Conservation (phyloP, 2,888 invertebrate species). For the Villa cingulata region DNA sequence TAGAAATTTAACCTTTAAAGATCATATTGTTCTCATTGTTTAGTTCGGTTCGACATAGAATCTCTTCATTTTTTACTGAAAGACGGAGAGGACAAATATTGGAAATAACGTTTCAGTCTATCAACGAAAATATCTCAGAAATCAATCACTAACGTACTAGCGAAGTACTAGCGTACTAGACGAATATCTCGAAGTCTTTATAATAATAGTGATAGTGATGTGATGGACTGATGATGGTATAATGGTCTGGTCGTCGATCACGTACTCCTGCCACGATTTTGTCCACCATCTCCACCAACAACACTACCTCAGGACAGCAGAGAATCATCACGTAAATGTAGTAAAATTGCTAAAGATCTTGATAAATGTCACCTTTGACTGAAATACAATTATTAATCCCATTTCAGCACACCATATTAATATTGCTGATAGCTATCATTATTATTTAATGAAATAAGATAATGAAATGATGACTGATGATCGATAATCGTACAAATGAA, state of each 20-base stretch:
- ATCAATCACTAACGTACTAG: background rate
- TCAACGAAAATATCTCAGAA: background rate
- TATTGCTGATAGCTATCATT: background rate
- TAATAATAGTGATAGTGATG: background rate
- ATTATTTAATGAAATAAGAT: background rate
- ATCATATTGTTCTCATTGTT: too few relatives aligned
- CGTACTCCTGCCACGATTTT: background rate
- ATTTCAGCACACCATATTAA: background rate
- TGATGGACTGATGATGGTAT: too few relatives aligned
- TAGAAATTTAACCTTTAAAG: too few relatives aligned
- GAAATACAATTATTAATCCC: background rate
- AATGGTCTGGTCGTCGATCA: background rate
- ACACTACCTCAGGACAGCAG: conserved; percentile 25
- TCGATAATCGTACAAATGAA: background rate
- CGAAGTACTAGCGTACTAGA: background rate
- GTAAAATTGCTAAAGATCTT: conserved; percentile 5
- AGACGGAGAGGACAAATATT: background rate
- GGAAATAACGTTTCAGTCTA: background rate
- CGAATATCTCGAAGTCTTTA: background rate
- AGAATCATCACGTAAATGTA: conserved; percentile 1
- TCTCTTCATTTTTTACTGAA: background rate
- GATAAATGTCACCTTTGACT: background rate
- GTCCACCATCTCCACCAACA: conserved; percentile 19
- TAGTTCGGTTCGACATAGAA: background rate
- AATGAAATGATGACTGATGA: background rate